phyloP scores from a whole-genome alignment of 2,113 vertebrate genomes.

The Brachypodius melanocephalos region DNA sequence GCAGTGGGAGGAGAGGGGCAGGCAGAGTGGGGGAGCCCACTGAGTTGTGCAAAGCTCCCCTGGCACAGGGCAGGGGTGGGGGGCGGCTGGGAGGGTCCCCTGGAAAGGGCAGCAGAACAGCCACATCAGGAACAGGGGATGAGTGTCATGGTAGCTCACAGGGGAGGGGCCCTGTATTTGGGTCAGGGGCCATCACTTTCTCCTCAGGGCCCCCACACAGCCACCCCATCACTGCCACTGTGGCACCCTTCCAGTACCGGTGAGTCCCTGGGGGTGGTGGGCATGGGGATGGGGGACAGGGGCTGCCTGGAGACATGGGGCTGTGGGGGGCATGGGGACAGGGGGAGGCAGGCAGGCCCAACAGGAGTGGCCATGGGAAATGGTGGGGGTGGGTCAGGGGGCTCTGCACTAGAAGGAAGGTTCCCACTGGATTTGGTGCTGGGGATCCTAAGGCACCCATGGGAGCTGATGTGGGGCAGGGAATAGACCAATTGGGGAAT shows the following conservation, averaged over 20 bases:
- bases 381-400: neutral
- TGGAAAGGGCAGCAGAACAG: neutral
- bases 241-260: constrained; percentile 78
- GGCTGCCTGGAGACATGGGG: neutral
- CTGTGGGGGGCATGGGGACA: neutral
- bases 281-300: neutral
- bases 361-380: neutral
- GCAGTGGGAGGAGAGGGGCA: neutral
- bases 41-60: constrained; percentile 26
- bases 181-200: constrained; percentile 59
- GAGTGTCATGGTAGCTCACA: neutral
- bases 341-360: no score
- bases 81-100: neutral
- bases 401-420: neutral
- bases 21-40: neutral
- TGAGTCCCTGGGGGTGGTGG: neutral
- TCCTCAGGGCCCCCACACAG: constrained; percentile 29
- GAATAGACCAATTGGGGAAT: neutral
- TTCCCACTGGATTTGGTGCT: neutral
- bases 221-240: constrained; percentile 69
- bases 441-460: neutral
- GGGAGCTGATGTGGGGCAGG: neutral
- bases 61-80: neutral
- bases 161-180: neutral
- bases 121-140: neutral